Evolutionary conservation across 2,888 invertebrate species (phyloP).

Genomic region (Drosophila aldrichi): DNA sequence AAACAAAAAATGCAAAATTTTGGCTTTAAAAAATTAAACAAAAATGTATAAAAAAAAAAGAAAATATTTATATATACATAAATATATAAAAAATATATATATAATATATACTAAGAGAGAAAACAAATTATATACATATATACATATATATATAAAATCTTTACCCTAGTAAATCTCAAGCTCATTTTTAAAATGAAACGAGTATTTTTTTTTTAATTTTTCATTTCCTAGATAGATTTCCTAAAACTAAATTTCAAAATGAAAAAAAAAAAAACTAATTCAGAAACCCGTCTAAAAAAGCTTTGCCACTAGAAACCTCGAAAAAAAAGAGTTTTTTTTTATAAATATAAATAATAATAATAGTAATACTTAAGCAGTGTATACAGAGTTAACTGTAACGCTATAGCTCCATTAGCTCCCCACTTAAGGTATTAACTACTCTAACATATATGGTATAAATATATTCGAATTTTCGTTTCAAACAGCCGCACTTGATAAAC

Average conservation of each 20-base stretch:
- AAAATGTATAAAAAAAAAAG: slow-evolving; percentile 35
- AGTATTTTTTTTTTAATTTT: slow-evolving; percentile 32
- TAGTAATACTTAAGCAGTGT: neutral
- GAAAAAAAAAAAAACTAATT: slow-evolving; percentile 6
- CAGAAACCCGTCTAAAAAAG: slow-evolving; percentile 30
- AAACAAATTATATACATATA: neutral
- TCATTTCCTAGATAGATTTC: slow-evolving; percentile 45
- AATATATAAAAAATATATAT: neutral
- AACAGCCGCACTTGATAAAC: slow-evolving; percentile 23
- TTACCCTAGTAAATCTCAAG: slow-evolving; percentile 34
- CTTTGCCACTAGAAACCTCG: slow-evolving; percentile 51
- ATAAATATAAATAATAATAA: slow-evolving; percentile 1
- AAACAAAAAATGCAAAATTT: slow-evolving; percentile 60
- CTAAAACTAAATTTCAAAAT: slow-evolving; percentile 3
- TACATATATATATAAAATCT: slow-evolving; percentile 13
- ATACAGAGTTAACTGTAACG: neutral
- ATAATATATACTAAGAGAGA: slow-evolving; percentile 2
- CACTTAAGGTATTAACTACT: slow-evolving; percentile 3
- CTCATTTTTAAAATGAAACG: slow-evolving; percentile 50
- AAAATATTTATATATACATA: neutral
- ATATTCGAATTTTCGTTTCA: slow-evolving; percentile 23
- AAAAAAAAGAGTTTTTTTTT: slow-evolving; percentile 19
- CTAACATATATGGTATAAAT: neutral
- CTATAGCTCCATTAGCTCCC: slow-evolving; percentile 11
- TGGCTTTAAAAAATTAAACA: slow-evolving; percentile 56